Evolutionary conservation across 2,113 vertebrate genomes (phyloP).

Genomic region (Telmatochromis sp.): DNA sequence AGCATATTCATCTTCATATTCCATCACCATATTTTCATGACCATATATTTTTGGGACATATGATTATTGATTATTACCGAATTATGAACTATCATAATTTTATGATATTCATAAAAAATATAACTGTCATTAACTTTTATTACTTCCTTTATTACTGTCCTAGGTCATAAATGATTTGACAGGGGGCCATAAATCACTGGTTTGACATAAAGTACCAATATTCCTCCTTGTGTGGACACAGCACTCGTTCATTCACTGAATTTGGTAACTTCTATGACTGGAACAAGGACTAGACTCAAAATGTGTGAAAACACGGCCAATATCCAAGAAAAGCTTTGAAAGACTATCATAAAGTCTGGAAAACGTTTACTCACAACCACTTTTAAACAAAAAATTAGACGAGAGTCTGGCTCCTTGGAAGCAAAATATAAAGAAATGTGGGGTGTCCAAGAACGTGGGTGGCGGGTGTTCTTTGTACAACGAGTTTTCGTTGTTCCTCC

Average conservation of each 20-base stretch:
- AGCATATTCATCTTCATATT: not conserved
- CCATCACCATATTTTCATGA: not conserved
- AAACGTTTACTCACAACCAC: not conserved
- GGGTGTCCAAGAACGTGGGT: not conserved
- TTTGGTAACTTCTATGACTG: not conserved
- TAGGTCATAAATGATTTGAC: not conserved
- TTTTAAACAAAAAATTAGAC: not conserved
- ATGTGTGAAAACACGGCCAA: fast-evolving
- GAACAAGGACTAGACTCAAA: not conserved
- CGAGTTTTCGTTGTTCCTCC: not conserved
- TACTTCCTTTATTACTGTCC: not conserved
- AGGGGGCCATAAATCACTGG: not conserved
- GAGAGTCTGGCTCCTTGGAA: not conserved
- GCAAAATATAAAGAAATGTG: not conserved
- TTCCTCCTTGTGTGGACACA: not conserved
- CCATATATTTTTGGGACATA: not conserved
- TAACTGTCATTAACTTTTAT: not conserved
- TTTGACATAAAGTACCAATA: not conserved
- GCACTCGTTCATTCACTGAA: not conserved
- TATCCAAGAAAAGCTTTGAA: not conserved
- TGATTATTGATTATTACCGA: not conserved
- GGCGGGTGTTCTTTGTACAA: not conserved
- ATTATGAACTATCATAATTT: not conserved
- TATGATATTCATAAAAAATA: not conserved
- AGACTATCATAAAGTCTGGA: not conserved